Percentiles rank a stretch among this genome's conserved stretches.
phyloP scores from a whole-genome alignment of 2,113 vertebrate genomes.

The Seriola aureovittata region DNA sequence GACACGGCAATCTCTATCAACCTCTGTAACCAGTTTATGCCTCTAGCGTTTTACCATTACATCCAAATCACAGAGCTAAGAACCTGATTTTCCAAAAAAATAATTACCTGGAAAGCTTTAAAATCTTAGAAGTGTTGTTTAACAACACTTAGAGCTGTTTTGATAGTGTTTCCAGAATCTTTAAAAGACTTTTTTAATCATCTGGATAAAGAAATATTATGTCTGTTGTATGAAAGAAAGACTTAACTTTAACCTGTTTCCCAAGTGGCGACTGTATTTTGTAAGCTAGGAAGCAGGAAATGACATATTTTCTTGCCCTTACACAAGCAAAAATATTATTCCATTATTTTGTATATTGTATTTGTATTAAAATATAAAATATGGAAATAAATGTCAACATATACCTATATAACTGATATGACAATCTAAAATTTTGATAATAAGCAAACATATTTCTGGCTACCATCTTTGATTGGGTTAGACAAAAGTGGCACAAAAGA shows the following conservation, averaged over 20 bases:
- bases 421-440: not conserved
- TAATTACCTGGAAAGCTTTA: not conserved
- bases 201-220: not conserved
- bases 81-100: not conserved
- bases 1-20: not conserved
- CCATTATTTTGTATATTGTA: not conserved
- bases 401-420: not conserved
- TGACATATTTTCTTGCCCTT: not conserved
- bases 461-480: not conserved
- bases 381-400: not conserved
- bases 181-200: not conserved
- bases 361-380: not conserved
- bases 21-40: not conserved
- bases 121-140: not conserved
- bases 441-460: not conserved
- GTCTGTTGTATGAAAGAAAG: not conserved
- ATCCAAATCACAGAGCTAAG: not conserved
- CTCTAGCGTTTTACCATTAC: not conserved
- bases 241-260: not conserved
- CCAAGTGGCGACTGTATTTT: not conserved
- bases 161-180: not conserved
- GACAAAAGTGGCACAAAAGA: not conserved
- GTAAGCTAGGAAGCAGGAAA: not conserved
- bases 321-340: not conserved
- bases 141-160: not conserved